Base-by-base conservation (phyloP, 2,797 vertebrate species). In the Harpagifer antarcticus region DNA sequence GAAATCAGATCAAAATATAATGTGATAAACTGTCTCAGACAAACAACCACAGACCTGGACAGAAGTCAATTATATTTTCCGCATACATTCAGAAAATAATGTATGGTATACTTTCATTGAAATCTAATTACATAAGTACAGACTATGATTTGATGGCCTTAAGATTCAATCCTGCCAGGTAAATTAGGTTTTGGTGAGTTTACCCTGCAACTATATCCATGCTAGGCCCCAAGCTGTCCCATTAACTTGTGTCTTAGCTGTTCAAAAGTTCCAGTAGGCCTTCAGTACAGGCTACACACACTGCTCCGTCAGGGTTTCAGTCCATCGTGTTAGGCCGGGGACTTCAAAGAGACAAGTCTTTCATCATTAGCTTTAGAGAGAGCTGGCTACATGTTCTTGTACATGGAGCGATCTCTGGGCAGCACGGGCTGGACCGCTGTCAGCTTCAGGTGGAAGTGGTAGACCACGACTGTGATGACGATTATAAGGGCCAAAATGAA, bases 381-480 rank as follows among this genome's bases (percentile, higher is more conserved):
- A 76, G 79, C 61, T 23, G 60, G 8, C 81, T 96, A 99, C 98
- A 99, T 99, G 94, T 99, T 98, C 89, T 99, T 99, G 92, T 99
- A 99, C 86, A 99, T 95, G 72, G 97, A 98, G 89, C 97, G 96
- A 91, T 99, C 98, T 68, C 95, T 91, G 66, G 98, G 98, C 54
- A 99, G 96, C 85, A 97, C 97, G 10, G 95, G 96, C 89, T 96
- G 96, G 66, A 52, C 94, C 3, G 96, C 95, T 0, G 97, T 98
- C 94, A 99, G 94, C 92, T 98, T 99, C 86, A 97, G 96, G 89
- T 99, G 98, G 88, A 99, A 90, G 81, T 99, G 98, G 93, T 99
- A 99, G 75, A 99, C 83, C 0, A 94, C 94, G 23, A 99, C 82
- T 0, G 95, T 98, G 88, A 98, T 94, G 84, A 99, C 93, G 1